phyloP scores from a whole-genome alignment of 2,888 invertebrate species.

The Tortricodes alternella region DNA sequence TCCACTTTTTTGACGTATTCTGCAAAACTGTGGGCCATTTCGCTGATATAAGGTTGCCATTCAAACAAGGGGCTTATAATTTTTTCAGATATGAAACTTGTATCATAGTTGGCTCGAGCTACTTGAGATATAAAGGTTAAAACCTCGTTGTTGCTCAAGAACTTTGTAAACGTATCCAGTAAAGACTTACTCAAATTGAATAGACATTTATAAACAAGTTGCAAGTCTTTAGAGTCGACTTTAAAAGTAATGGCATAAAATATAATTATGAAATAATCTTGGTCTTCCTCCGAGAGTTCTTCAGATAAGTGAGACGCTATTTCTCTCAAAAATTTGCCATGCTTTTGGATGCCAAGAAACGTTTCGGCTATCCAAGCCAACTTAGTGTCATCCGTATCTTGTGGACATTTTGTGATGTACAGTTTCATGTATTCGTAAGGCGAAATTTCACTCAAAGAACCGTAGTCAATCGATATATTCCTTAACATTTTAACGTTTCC shows the following conservation, averaged over 20 bases:
- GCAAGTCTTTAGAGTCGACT: slow-evolving; percentile 55
- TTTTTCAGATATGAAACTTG: slow-evolving; percentile 72
- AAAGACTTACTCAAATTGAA: slow-evolving; percentile 70
- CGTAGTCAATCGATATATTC: slow-evolving; percentile 62
- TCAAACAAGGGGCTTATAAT: slow-evolving; percentile 74
- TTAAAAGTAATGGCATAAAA: slow-evolving; percentile 64
- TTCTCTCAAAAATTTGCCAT: slow-evolving; percentile 54
- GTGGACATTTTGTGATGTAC: slow-evolving; percentile 67
- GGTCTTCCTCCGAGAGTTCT: slow-evolving; percentile 58
- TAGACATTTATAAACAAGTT: slow-evolving; percentile 64
- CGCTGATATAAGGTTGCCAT: slow-evolving; percentile 72
- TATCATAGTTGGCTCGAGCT: slow-evolving; percentile 75
- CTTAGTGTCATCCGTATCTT: slow-evolving; percentile 57
- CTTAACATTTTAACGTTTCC: slow-evolving; percentile 65
- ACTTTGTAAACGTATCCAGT: slow-evolving; percentile 60
- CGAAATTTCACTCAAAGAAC: slow-evolving; percentile 49
- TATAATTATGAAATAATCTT: slow-evolving; percentile 62
- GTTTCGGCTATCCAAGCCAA: slow-evolving; percentile 68
- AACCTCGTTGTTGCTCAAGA: slow-evolving; percentile 70
- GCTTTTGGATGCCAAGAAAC: slow-evolving; percentile 65
- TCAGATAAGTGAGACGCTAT: slow-evolving; percentile 53
- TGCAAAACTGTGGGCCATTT: slow-evolving; percentile 65
- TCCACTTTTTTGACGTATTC: slow-evolving; percentile 60
- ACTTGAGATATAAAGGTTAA: slow-evolving; percentile 69
- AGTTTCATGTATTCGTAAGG: slow-evolving; percentile 68